These are phyloP conservation scores for Gymnodraco acuticeps DNA, from an alignment of 2,797 vertebrate species.

Conservation along the genomic window DNA sequence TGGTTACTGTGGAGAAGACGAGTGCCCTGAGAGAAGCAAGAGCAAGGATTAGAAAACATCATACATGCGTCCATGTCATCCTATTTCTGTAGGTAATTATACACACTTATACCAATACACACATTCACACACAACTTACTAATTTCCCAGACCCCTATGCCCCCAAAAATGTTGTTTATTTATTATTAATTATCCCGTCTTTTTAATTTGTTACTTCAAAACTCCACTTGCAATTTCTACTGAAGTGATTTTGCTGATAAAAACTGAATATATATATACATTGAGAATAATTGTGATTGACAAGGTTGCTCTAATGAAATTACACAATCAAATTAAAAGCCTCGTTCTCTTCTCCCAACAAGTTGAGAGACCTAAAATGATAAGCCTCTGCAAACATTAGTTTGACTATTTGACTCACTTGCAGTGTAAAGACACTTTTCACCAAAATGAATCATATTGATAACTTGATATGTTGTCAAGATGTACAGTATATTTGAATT, in stretches of 20 bases:
- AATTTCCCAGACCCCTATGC: too few relatives aligned
- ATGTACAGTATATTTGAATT: neutral
- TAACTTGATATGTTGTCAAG: neutral
- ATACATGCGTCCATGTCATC: too few relatives aligned
- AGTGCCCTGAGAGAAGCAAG: slow-evolving; percentile 85
- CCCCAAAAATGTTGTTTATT: neutral
- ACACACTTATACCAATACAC: too few relatives aligned
- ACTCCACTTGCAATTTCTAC: too few relatives aligned
- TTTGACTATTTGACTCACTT: neutral
- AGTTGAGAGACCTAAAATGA: neutral
- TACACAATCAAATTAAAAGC: neutral
- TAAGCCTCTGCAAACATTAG: neutral
- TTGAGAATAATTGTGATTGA: too few relatives aligned
- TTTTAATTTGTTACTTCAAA: too few relatives aligned
- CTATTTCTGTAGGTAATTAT: too few relatives aligned
- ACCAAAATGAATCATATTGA: slow-evolving; percentile 9
- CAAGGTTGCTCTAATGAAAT: too few relatives aligned
- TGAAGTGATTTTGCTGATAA: too few relatives aligned
- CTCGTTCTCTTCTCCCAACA: neutral
- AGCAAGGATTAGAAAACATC: slow-evolving; percentile 7
- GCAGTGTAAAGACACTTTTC: neutral
- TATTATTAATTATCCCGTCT: too few relatives aligned
- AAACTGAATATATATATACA: too few relatives aligned
- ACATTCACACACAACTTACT: too few relatives aligned
- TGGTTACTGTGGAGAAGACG: slow-evolving; percentile 94